A percentile compares a stretch with the other conserved stretches of the same genome.
These are phyloP conservation scores for Pterocles burchelli DNA, from an alignment of 2,113 vertebrate species.

Conservation along the genomic window DNA sequence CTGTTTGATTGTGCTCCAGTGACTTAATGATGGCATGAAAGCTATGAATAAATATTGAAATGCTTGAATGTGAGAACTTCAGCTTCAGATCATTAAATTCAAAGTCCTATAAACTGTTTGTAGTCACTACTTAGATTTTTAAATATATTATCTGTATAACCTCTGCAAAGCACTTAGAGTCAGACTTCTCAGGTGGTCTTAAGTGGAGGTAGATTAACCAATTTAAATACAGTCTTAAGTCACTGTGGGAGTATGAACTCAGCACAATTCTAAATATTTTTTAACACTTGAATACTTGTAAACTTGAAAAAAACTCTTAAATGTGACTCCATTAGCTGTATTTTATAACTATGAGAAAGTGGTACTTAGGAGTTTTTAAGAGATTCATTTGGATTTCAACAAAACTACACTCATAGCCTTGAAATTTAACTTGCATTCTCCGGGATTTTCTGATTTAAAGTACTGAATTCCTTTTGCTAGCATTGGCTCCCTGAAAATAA, in stretches of 20 bases:
- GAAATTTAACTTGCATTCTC: neutral
- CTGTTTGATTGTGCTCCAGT: neutral
- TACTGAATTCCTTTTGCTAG: neutral
- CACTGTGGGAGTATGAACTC: neutral
- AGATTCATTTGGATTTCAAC: neutral
- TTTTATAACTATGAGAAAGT: neutral
- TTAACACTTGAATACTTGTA: neutral
- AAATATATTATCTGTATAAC: neutral
- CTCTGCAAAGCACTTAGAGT: neutral
- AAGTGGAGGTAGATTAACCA: neutral
- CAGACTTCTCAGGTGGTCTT: neutral
- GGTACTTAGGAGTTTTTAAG: neutral
- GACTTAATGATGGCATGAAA: slow-evolving; percentile 30
- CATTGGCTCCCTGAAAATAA: neutral
- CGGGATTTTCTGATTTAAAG: neutral
- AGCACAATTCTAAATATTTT: neutral
- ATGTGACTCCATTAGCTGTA: neutral
- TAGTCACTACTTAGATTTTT: neutral
- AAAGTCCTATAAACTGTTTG: neutral
- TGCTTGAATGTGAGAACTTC: neutral
- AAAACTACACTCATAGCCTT: neutral
- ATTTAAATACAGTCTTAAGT: neutral
- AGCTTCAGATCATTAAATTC: slow-evolving; percentile 21
- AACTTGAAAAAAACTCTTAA: neutral
- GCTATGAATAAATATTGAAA: slow-evolving; percentile 29